Evolutionary conservation across 2,113 vertebrate genomes (phyloP).

Genomic region (Taxidea taxus): DNA sequence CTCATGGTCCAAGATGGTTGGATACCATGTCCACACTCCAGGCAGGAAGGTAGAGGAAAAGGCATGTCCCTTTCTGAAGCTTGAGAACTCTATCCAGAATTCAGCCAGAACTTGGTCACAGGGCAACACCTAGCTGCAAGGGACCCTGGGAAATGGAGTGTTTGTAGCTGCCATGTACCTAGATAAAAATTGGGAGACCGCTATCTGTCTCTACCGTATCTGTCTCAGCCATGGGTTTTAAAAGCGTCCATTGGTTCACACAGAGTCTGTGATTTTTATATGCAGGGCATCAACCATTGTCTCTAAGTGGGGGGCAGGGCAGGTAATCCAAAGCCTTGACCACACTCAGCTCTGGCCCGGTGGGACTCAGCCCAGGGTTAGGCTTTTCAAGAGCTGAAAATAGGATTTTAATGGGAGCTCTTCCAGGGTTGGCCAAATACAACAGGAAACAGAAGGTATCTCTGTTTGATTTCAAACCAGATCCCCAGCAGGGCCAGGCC

Average conservation of each 20-base stretch:
- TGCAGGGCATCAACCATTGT: neutral
- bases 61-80: neutral
- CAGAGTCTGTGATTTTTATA: neutral
- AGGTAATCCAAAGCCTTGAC: neutral
- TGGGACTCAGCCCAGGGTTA: neutral
- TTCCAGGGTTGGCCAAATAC: neutral
- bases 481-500: neutral
- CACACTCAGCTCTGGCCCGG: neutral
- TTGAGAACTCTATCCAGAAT: neutral
- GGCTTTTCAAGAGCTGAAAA: conserved; percentile 10
- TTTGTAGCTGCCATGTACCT: neutral
- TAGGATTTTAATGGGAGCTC: neutral
- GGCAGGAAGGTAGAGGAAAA: neutral
- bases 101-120: neutral
- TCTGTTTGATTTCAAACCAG: conserved; percentile 45
- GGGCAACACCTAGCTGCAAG: neutral
- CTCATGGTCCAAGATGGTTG: neutral
- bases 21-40: neutral
- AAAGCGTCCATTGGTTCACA: neutral
- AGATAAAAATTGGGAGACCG: neutral
- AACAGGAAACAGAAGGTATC: conserved; percentile 57
- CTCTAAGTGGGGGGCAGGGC: neutral
- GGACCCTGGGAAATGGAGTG: neutral
- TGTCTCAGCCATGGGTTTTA: neutral
- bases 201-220: neutral